Percentiles rank a stretch among this genome's conserved stretches.
phyloP scores from a whole-genome alignment of 1,140 invertebrate genomes.

The Drosophila kikkawai region DNA sequence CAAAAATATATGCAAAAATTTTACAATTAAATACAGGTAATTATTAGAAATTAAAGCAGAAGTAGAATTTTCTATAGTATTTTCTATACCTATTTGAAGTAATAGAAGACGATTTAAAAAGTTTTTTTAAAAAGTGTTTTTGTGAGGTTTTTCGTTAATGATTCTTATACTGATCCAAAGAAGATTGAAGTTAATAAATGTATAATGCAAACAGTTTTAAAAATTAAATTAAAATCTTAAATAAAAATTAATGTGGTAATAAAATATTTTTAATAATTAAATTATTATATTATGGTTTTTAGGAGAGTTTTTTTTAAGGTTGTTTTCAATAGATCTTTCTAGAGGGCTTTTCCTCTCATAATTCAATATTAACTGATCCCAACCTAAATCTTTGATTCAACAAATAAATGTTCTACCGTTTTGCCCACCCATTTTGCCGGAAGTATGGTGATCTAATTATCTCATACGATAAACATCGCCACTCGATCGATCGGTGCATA shows the following conservation, averaged over 20 bases:
- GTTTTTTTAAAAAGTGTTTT: no score
- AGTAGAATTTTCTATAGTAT: background rate
- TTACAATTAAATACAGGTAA: background rate
- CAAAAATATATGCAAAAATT: background rate
- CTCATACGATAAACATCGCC: slow-evolving; percentile 21
- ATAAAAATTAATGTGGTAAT: no score
- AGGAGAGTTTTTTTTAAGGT: no score
- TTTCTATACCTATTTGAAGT: background rate
- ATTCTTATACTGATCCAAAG: no score
- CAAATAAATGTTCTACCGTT: background rate
- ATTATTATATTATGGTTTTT: no score
- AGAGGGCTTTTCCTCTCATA: background rate
- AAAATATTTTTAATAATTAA: no score
- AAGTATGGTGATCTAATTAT: slow-evolving; percentile 23
- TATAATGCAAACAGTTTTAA: no score
- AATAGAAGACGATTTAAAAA: no score
- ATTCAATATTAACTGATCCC: background rate
- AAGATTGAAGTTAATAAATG: no score
- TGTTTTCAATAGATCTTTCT: background rate
- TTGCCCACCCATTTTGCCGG: slow-evolving; percentile 8
- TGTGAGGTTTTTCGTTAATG: no score
- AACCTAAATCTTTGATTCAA: background rate
- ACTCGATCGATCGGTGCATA: slow-evolving; percentile 19
- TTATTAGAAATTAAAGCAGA: background rate
- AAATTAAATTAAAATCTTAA: no score